Evolutionary conservation across 2,888 invertebrate species (phyloP).

Genomic region (Pogonocherus hispidulus): DNA sequence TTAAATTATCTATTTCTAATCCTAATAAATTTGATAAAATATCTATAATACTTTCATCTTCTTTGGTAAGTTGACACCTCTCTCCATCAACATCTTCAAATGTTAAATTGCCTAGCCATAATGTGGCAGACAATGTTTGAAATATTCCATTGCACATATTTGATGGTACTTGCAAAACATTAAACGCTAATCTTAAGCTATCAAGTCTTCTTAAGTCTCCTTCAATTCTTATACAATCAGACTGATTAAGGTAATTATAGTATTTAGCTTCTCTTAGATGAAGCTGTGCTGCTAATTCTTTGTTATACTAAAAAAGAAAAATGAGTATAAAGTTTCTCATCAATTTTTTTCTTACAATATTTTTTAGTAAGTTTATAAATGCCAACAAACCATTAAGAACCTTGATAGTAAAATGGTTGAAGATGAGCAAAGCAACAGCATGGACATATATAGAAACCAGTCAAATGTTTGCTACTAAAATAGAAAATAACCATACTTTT

Average conservation of each 20-base stretch:
- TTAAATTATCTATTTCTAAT: conserved; percentile 80
- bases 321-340: conserved; percentile 4
- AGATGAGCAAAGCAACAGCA: too few species aligned
- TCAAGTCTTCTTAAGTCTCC: conserved; percentile 83
- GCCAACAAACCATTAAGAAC: too few species aligned
- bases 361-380: too few species aligned
- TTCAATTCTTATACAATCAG: conserved; percentile 79
- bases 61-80: conserved; percentile 80
- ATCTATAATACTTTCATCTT: conserved; percentile 80
- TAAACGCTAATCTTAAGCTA: conserved; percentile 88
- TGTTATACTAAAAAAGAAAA: conserved; percentile 72
- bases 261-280: conserved; percentile 81
- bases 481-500: too few species aligned
- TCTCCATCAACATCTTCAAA: conserved; percentile 93
- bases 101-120: conserved; percentile 91
- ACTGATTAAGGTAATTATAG: conserved; percentile 88
- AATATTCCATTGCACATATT: conserved; percentile 92
- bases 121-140: conserved; percentile 87
- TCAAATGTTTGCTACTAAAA: too few species aligned
- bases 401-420: too few species aligned
- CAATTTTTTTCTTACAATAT: too few species aligned
- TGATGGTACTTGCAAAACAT: conserved; percentile 87
- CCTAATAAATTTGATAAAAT: conserved; percentile 83
- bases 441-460: too few species aligned
- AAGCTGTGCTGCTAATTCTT: conserved; percentile 81